Percentiles rank a stretch among this genome's conserved stretches.
phyloP scores from a whole-genome alignment of 1,140 invertebrate genomes.

The Propsilocerus akamusi region DNA sequence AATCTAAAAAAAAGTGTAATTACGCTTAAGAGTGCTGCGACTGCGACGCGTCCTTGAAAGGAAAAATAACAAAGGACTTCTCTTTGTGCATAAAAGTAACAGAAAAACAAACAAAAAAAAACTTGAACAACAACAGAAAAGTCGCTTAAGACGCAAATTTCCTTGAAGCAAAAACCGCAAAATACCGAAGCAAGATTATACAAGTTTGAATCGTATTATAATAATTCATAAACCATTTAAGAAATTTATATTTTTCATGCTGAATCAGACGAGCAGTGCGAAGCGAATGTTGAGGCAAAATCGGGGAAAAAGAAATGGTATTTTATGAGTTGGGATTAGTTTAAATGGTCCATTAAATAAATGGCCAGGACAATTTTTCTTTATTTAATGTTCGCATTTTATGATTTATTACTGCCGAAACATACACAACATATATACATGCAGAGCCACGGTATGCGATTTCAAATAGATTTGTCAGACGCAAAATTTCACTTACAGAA shows the following conservation, averaged over 20 bases:
- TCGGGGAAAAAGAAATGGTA: neutral
- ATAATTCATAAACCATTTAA: constrained; percentile 4
- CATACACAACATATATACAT: too few relatives aligned
- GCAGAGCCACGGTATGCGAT: too few relatives aligned
- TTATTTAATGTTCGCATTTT: constrained; percentile 1
- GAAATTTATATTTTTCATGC: too few relatives aligned
- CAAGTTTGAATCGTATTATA: neutral
- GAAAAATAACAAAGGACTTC: neutral
- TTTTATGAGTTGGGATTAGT: constrained; percentile 4
- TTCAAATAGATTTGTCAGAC: too few relatives aligned
- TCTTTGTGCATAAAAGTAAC: neutral
- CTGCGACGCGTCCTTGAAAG: neutral
- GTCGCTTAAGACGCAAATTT: neutral
- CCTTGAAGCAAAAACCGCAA: neutral
- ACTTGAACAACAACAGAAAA: neutral
- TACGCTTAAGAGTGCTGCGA: too few relatives aligned
- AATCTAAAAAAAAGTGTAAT: too few relatives aligned
- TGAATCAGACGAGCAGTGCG: neutral
- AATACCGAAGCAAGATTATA: neutral
- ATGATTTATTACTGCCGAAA: too few relatives aligned
- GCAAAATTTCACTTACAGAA: too few relatives aligned
- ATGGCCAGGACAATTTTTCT: constrained; percentile 2
- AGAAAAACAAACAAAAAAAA: neutral
- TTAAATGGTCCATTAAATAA: constrained; percentile 4
- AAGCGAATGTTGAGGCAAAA: neutral